Base-by-base conservation (phyloP, 2,797 vertebrate species). In the Mormyrus proboscirostris region DNA sequence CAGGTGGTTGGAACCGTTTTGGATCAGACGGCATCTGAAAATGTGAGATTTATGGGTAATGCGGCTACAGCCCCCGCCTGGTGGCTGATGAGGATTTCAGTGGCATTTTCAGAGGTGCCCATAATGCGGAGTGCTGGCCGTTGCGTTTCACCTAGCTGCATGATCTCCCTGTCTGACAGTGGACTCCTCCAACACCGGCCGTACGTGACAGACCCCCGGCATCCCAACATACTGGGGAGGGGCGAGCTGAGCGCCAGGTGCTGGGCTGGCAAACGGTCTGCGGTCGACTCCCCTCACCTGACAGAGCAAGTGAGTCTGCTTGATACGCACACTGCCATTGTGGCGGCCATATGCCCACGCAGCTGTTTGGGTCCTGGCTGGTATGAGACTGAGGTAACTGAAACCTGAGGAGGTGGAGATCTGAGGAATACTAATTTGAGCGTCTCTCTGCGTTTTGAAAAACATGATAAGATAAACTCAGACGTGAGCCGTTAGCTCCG, bases 381-480 rank as follows among this genome's bases (percentile, higher is more conserved):
- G 22, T 16, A 53, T 22, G 29, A 33, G 85, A 3, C 83, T 25
- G 47, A 86, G 50, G 33, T 53, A 55, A 57, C 29, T 38, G 85
- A 53, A 86, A 86, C 88, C 51, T 84, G 44, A 84, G 47, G 29
- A n/a, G 47, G 82, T 50, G 82, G n/a, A 84, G 47, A 84, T 84
- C 82, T 51, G 47, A 84, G 44, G 82, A 44, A 47, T n/a, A 44
- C 73, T 79, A 44, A 79, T 79, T 79, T n/a, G 16, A 44, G 73
- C 41, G 6, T 44, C 73, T 41, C 38, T 79, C 73, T 44, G 41
- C 65, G 6, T 79, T 41, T 79, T 44, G 73, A 16, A 79, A 44
- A 79, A 41, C 73, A 79, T 47, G 38, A 44, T 79, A 79, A 19
- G 41, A 76, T 76, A 41, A 38, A 41, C 38, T 44, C 33, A 79